A percentile compares a stretch with the other conserved stretches of the same genome.
Conservation (phyloP, 1,140 invertebrate genomes). For the Zaprionus taronus region DNA sequence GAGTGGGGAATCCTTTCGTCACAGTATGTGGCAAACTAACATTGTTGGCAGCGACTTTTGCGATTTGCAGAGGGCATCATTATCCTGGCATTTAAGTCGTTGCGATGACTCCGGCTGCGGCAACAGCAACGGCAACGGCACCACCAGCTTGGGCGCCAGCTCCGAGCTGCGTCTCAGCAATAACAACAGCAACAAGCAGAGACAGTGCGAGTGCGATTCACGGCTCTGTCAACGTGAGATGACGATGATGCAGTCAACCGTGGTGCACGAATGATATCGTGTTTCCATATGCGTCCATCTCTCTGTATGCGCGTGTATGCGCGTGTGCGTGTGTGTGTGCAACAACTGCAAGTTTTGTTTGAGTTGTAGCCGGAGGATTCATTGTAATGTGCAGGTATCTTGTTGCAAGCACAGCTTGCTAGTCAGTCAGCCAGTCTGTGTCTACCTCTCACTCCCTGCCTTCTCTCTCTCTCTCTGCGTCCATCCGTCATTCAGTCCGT, state of each 20-base stretch:
- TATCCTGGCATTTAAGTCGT: slow-evolving; percentile 52
- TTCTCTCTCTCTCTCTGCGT: slow-evolving; percentile 2
- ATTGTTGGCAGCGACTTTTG: slow-evolving; percentile 22
- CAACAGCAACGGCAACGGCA: neutral
- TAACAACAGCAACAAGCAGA: neutral
- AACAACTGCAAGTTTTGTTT: slow-evolving; percentile 71
- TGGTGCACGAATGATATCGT: slow-evolving; percentile 54
- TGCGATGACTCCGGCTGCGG: slow-evolving; percentile 16
- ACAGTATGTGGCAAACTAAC: neutral
- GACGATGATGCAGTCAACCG: slow-evolving; percentile 15
- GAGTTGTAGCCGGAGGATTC: slow-evolving; percentile 72
- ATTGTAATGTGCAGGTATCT: slow-evolving; percentile 76
- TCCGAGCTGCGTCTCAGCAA: neutral
- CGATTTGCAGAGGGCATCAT: slow-evolving; percentile 53
- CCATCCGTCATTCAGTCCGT: slow-evolving; percentile 14
- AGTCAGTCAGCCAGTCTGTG: slow-evolving; percentile 14
- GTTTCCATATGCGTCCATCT: slow-evolving; percentile 49
- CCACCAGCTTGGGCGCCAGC: neutral
- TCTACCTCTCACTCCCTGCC: neutral
- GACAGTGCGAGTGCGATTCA: neutral
- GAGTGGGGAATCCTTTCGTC: slow-evolving; percentile 8
- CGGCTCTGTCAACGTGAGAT: slow-evolving; percentile 17
- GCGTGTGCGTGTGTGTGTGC: slow-evolving; percentile 36
- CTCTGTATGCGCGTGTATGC: slow-evolving; percentile 22
- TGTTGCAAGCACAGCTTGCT: slow-evolving; percentile 45